Conservation (phyloP, 2,797 vertebrate species). For the Myiotriccus ornatus region DNA sequence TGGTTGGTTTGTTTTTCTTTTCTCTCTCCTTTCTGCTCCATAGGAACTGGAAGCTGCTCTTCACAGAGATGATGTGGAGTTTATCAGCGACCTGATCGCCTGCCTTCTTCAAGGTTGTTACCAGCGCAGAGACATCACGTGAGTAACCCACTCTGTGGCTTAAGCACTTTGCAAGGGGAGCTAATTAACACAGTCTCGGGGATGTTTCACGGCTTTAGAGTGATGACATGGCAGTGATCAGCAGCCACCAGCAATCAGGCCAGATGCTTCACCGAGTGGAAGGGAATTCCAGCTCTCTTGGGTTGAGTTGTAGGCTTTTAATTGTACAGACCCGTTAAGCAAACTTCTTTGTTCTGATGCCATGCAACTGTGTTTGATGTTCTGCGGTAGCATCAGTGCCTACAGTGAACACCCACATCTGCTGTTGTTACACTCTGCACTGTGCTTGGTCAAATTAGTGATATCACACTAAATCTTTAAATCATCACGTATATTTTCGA, state of each 20-base stretch:
- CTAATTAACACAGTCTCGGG: neutral
- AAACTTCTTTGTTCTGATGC: neutral
- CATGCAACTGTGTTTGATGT: neutral
- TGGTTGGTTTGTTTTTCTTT: neutral
- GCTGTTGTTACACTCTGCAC: neutral
- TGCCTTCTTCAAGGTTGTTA: slow-evolving; percentile 97
- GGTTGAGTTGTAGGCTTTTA: neutral
- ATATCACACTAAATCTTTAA: neutral
- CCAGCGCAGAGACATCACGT: slow-evolving; percentile 97
- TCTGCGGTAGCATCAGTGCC: neutral
- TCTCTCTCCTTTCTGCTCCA: neutral
- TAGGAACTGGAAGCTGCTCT: slow-evolving; percentile 97
- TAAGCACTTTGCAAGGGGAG: slow-evolving; percentile 12
- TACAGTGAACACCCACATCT: neutral
- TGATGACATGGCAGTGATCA: slow-evolving; percentile 20
- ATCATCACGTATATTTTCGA: neutral
- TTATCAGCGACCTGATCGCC: slow-evolving; percentile 91
- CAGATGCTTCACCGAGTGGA: neutral
- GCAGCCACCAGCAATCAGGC: slow-evolving; percentile 8
- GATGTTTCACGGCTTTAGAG: slow-evolving; percentile 4
- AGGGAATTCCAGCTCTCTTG: slow-evolving; percentile 7
- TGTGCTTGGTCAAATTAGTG: neutral
- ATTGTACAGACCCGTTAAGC: neutral
- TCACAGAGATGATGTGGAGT: slow-evolving; percentile 88
- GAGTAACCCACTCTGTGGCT: slow-evolving; percentile 70